phyloP scores from a whole-genome alignment of 2,888 invertebrate species.

The Aphidius colemani region DNA sequence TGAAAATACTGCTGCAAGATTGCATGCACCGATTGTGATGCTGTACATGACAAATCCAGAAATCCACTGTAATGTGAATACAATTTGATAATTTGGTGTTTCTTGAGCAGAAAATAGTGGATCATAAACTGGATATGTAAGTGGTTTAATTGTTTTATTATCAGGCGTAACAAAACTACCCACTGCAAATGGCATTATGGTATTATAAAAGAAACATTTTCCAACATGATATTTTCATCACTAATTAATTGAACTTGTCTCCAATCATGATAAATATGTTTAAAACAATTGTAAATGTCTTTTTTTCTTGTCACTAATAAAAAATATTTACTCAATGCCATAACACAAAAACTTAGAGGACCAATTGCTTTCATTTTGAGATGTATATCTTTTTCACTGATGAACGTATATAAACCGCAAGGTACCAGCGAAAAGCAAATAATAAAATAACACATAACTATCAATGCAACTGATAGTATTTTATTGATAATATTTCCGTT shows the following conservation, averaged over 20 bases:
- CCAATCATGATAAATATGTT: slow-evolving; percentile 44
- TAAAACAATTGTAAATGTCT: slow-evolving; percentile 39
- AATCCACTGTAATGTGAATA: slow-evolving; percentile 44
- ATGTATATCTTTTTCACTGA: slow-evolving; percentile 36
- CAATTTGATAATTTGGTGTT: slow-evolving; percentile 48
- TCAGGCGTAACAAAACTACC: slow-evolving; percentile 31
- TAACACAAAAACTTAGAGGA: slow-evolving; percentile 43
- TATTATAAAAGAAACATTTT: slow-evolving; percentile 45
- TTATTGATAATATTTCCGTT: slow-evolving; percentile 16
- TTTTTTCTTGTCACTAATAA: slow-evolving; percentile 36
- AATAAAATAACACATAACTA: slow-evolving; percentile 35
- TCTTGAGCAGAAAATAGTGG: slow-evolving; percentile 40
- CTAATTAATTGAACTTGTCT: slow-evolving; percentile 6
- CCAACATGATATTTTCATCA: slow-evolving; percentile 41
- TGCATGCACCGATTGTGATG: slow-evolving; percentile 45
- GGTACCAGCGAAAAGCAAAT: slow-evolving; percentile 41
- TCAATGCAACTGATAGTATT: slow-evolving; percentile 22
- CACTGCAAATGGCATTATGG: slow-evolving; percentile 41
- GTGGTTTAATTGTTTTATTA: slow-evolving; percentile 41
- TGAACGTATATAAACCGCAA: slow-evolving; percentile 33
- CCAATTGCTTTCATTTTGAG: slow-evolving; percentile 39
- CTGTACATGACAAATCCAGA: slow-evolving; percentile 46
- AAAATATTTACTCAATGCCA: slow-evolving; percentile 43
- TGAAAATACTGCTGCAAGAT: slow-evolving; percentile 46
- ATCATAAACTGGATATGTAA: slow-evolving; percentile 47